phyloP scores from a whole-genome alignment of 2,113 vertebrate genomes.

The Nicator chloris region DNA sequence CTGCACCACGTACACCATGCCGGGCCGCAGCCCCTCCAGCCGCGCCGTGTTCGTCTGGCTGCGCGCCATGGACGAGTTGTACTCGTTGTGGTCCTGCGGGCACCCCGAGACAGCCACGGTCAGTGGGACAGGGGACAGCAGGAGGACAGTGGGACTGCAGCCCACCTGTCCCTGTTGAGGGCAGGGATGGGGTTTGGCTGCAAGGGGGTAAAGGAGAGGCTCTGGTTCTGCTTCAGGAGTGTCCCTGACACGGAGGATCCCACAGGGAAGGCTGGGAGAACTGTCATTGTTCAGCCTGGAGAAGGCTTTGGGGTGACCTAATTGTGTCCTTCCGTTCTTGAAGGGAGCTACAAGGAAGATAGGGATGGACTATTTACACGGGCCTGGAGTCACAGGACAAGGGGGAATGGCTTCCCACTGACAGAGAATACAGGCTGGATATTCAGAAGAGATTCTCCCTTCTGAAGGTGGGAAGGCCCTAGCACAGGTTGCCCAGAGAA shows the following conservation, averaged over 20 bases:
- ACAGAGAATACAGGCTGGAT: not conserved
- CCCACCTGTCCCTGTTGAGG: accelerated
- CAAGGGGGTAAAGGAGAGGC: not conserved
- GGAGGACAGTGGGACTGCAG: accelerated
- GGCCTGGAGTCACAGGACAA: not conserved
- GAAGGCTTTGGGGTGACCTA: not conserved
- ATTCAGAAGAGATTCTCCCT: not conserved
- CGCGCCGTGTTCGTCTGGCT: slow-evolving; percentile 94
- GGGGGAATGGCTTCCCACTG: not conserved
- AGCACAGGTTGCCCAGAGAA: not conserved
- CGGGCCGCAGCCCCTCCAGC: slow-evolving; percentile 87
- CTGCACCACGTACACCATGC: slow-evolving; percentile 95
- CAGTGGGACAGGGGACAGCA: not conserved
- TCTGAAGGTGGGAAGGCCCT: accelerated
- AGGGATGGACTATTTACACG: not conserved
- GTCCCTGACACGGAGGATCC: not conserved
- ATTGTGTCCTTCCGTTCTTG: not conserved
- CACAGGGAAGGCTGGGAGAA: not conserved
- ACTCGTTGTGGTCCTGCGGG: slow-evolving; percentile 89
- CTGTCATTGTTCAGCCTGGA: not conserved
- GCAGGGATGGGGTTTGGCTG: not conserved
- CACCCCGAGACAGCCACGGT: not conserved
- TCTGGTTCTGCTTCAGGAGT: not conserved
- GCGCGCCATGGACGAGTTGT: slow-evolving; percentile 91
- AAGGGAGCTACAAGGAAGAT: not conserved